A percentile compares a stretch with the other conserved stretches of the same genome.
phyloP scores from a whole-genome alignment of 2,113 vertebrate genomes.

The Pyxicephalus adspersus region DNA sequence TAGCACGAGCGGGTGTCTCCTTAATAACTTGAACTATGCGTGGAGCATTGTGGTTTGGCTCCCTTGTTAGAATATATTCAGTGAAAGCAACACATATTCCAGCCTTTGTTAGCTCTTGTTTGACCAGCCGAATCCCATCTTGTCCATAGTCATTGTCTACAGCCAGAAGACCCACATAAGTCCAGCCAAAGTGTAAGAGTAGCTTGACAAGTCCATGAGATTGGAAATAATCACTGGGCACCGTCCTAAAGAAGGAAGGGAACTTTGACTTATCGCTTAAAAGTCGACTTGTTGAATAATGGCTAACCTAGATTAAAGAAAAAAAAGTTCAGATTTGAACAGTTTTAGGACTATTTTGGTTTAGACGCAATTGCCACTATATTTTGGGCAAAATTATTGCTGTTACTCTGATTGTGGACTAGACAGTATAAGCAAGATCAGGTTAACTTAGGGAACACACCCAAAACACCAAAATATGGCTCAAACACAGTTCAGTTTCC shows the following conservation, averaged over 20 bases:
- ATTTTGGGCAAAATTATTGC: too few species aligned
- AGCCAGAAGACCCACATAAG: constrained; percentile 51
- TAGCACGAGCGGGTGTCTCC: constrained; percentile 13
- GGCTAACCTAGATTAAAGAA: constrained; percentile 48
- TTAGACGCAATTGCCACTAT: too few species aligned
- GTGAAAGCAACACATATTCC: constrained; percentile 54
- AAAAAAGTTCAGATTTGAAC: too few species aligned
- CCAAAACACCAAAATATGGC: too few species aligned
- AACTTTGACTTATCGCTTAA: constrained; percentile 47
- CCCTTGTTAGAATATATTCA: constrained; percentile 20
- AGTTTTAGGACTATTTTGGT: too few species aligned
- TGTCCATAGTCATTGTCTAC: constrained; percentile 31
- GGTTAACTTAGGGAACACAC: too few species aligned
- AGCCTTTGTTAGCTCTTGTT: constrained; percentile 5
- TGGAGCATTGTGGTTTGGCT: constrained; percentile 13
- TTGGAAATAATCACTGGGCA: constrained; percentile 60
- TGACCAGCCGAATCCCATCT: constrained; percentile 15
- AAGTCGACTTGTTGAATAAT: constrained; percentile 31
- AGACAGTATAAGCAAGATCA: too few species aligned
- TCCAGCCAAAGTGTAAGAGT: constrained; percentile 46
- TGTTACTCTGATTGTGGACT: too few species aligned
- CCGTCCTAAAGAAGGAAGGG: constrained; percentile 64
- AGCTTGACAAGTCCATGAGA: constrained; percentile 33
- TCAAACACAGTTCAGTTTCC: too few species aligned
- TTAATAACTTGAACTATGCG: constrained; percentile 28